Conservation (phyloP, 2,113 vertebrate species). For the Otus sunia region DNA sequence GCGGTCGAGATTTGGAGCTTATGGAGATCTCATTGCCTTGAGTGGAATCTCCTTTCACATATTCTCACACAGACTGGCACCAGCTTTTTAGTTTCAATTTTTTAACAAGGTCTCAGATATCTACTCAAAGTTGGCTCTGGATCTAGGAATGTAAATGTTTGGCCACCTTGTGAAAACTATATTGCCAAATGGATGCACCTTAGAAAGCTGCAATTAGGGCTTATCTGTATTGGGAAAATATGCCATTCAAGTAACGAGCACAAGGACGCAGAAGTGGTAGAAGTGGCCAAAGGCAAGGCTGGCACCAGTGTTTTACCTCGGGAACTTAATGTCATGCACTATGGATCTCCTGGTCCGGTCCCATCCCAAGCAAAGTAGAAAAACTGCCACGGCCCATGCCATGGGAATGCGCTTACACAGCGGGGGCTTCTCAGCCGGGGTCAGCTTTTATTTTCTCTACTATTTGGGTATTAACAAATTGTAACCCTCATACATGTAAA, state of each 20-base stretch:
- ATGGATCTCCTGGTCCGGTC: background rate
- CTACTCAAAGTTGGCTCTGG: background rate
- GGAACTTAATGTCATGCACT: background rate
- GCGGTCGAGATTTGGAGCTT: background rate
- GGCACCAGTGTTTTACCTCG: background rate
- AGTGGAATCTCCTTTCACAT: conserved; percentile 7
- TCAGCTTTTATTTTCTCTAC: background rate
- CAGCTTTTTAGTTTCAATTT: conserved; percentile 19
- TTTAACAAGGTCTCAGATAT: conserved; percentile 26
- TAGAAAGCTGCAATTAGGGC: background rate
- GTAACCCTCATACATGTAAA: background rate
- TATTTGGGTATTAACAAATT: background rate
- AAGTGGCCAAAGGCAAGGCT: background rate
- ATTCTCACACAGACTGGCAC: background rate
- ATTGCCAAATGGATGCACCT: background rate
- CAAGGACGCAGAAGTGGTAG: background rate
- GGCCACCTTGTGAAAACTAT: background rate
- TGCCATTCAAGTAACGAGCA: background rate
- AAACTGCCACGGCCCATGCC: background rate
- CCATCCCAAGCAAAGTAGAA: background rate
- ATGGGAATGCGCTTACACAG: background rate
- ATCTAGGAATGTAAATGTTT: background rate
- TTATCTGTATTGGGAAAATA: background rate
- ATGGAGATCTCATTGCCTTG: conserved; percentile 17
- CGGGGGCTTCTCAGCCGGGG: background rate